Conservation (phyloP, 1,140 invertebrate genomes). For the Grapholita molesta region DNA sequence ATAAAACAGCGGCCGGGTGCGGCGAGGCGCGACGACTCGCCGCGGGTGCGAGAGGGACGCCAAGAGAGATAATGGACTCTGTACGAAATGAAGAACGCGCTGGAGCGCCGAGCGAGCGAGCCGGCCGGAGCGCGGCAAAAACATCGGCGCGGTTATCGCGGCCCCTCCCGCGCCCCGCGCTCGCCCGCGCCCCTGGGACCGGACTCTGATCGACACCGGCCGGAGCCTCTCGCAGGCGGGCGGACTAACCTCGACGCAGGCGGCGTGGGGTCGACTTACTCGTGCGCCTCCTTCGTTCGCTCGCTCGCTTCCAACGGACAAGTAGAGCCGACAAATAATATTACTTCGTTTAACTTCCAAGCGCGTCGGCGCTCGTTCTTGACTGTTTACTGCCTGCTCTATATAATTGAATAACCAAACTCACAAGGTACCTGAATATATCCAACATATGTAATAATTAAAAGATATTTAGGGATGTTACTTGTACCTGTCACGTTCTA, state of each 20-base stretch:
- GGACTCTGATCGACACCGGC: conserved; percentile 52
- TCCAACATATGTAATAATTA: too few relatives aligned
- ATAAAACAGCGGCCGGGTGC: conserved; percentile 75
- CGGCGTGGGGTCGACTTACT: conserved; percentile 59
- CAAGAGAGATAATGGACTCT: conserved; percentile 67
- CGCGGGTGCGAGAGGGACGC: conserved; percentile 59
- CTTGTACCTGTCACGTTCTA: too few relatives aligned
- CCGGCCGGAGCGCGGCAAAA: conserved; percentile 68
- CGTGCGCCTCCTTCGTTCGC: conserved; percentile 34
- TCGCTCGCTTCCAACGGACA: conserved; percentile 33
- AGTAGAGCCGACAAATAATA: conserved; percentile 22
- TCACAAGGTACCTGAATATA: neutral
- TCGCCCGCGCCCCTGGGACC: conserved; percentile 29
- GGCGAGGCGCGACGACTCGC: conserved; percentile 68
- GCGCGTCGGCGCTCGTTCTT: conserved; percentile 46
- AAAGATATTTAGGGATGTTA: too few relatives aligned
- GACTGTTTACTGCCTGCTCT: conserved; percentile 38
- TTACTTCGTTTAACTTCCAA: conserved; percentile 50
- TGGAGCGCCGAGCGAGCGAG: conserved; percentile 63
- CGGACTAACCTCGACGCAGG: conserved; percentile 56
- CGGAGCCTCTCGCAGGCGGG: conserved; percentile 62
- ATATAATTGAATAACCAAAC: neutral
- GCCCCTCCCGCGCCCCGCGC: conserved; percentile 34
- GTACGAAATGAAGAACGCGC: conserved; percentile 71
- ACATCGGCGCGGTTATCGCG: conserved; percentile 70